Evolutionary conservation across 2,113 vertebrate species (phyloP).

Genomic region (Thinocorus orbignyianus): DNA sequence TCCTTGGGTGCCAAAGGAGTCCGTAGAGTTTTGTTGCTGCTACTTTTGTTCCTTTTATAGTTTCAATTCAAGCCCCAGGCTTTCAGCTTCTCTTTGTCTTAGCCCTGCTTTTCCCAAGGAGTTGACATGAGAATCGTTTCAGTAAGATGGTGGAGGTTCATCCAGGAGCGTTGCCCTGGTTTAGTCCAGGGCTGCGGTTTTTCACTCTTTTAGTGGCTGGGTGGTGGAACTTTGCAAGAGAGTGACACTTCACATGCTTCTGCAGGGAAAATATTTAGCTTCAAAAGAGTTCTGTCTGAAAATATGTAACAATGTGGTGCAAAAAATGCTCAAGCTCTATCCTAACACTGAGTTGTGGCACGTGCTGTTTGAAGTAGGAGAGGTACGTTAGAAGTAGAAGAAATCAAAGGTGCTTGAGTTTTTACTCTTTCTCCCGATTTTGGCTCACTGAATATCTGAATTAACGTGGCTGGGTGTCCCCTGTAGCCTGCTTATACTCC

Average conservation of each 20-base stretch:
- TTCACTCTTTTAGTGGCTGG: neutral
- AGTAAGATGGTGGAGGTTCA: slow-evolving; percentile 26
- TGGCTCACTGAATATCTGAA: neutral
- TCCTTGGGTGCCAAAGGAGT: slow-evolving; percentile 64
- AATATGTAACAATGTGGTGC: neutral
- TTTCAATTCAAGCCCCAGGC: slow-evolving; percentile 48
- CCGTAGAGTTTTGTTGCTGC: slow-evolving; percentile 34
- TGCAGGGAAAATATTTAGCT: neutral
- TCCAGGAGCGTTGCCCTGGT: neutral
- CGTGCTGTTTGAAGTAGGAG: neutral
- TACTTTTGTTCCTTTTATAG: slow-evolving; percentile 67
- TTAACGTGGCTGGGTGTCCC: neutral
- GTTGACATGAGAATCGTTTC: slow-evolving; percentile 18
- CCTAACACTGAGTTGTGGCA: neutral
- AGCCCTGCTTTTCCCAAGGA: slow-evolving; percentile 51
- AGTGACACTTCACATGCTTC: neutral
- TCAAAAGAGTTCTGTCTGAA: neutral
- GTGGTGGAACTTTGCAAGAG: neutral
- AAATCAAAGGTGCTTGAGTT: fast-evolving
- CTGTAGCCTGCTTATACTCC: neutral
- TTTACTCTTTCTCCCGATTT: neutral
- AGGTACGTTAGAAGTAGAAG: neutral
- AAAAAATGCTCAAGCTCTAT: neutral
- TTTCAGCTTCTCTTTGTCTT: slow-evolving; percentile 54
- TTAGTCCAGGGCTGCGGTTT: neutral